A percentile compares a stretch with the other conserved stretches of the same genome.
Conservation (phyloP, 2,113 vertebrate genomes). For the Pycnonotus jocosus region DNA sequence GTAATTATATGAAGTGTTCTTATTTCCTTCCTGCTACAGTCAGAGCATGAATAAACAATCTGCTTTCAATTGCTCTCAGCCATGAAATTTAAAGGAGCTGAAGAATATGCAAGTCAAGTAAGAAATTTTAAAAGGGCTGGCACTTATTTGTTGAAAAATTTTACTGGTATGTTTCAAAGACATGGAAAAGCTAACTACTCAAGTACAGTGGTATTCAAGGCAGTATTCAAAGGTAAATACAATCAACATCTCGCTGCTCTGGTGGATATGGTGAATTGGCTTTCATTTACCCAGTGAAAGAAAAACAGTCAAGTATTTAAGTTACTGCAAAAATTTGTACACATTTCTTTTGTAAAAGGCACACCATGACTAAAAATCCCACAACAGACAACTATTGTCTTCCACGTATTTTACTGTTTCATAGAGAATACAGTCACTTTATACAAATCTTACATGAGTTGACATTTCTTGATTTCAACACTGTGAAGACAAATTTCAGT, state of each 20-base stretch:
- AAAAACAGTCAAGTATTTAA: background rate
- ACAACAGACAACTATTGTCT: background rate
- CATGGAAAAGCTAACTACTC: background rate
- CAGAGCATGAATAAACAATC: slow-evolving; percentile 53
- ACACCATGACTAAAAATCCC: background rate
- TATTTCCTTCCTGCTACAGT: slow-evolving; percentile 55
- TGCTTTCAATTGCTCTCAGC: slow-evolving; percentile 20
- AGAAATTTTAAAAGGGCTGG: background rate
- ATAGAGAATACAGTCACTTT: background rate
- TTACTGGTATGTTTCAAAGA: background rate
- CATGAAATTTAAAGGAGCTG: background rate
- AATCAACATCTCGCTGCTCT: background rate
- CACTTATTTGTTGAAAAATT: background rate
- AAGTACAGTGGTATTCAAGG: background rate
- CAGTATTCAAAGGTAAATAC: background rate
- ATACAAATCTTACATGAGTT: background rate
- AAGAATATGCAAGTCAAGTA: slow-evolving; percentile 15
- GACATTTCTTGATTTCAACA: background rate
- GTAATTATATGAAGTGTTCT: slow-evolving; percentile 41
- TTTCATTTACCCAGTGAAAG: background rate
- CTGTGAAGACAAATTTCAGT: background rate
- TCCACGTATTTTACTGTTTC: background rate
- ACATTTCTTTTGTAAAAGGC: background rate
- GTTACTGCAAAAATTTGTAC: background rate
- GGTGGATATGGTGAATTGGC: background rate